phyloP scores from a whole-genome alignment of 2,113 vertebrate species.

The Dasyurus viverrinus region DNA sequence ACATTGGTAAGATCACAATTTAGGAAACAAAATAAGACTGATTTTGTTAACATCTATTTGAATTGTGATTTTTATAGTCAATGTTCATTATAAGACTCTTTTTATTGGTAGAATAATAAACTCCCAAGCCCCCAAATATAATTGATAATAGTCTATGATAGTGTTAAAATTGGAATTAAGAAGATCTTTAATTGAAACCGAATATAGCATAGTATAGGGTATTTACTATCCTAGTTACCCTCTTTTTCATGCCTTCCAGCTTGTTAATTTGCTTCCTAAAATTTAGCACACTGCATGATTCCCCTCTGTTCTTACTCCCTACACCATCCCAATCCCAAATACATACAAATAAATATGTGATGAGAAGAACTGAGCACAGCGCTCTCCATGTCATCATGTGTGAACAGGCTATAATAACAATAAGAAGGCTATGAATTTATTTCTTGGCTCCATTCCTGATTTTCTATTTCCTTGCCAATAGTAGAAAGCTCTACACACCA shows the following conservation, averaged over 20 bases:
- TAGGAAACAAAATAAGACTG: conserved; percentile 5
- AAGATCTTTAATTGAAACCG: not conserved
- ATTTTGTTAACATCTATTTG: conserved; percentile 14
- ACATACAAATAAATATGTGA: not conserved
- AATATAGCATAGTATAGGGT: not conserved
- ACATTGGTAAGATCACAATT: not conserved
- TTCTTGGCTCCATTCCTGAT: not conserved
- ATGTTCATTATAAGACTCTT: not conserved
- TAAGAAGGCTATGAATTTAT: not conserved
- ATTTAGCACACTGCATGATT: not conserved
- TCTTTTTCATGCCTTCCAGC: not conserved
- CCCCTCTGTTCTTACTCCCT: not conserved
- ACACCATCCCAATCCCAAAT: not conserved
- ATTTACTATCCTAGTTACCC: not conserved
- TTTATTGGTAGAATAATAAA: not conserved
- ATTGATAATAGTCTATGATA: not conserved
- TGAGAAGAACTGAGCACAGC: not conserved
- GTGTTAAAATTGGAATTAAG: not conserved
- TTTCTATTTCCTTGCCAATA: not conserved
- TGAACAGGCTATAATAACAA: not conserved
- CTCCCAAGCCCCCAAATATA: not conserved
- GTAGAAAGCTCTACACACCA: not conserved
- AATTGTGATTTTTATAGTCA: conserved; percentile 40
- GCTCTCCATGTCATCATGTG: not conserved
- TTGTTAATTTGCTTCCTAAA: not conserved